Conservation (phyloP, 2,888 invertebrate genomes). For the Cerastis rubricosa region DNA sequence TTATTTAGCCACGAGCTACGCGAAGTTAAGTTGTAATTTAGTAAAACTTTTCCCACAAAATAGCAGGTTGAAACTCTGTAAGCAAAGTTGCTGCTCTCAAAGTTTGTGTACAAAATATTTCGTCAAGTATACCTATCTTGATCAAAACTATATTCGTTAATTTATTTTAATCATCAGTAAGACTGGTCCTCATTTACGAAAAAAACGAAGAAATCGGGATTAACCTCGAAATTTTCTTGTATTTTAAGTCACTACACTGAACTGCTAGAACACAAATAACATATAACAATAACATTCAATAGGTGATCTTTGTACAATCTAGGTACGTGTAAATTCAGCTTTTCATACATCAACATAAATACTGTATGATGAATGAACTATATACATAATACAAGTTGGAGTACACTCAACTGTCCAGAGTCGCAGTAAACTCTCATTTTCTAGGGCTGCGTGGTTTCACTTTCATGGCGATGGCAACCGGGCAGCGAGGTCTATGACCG, state of each 20-base stretch:
- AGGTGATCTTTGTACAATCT: not conserved
- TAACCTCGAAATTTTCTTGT: not conserved
- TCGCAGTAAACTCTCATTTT: slow-evolving; percentile 63
- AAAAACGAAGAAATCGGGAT: not conserved
- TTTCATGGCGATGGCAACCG: slow-evolving; percentile 56
- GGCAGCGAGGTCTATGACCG: slow-evolving; percentile 59
- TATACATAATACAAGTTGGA: not conserved
- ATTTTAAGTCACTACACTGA: not conserved
- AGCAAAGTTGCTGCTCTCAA: not conserved
- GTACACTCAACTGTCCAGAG: slow-evolving; percentile 16
- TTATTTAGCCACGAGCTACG: too few relatives aligned
- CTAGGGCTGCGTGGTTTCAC: slow-evolving; percentile 65
- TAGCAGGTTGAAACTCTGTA: not conserved
- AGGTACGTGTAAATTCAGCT: not conserved
- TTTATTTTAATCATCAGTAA: not conserved
- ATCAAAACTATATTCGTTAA: not conserved
- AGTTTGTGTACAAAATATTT: not conserved
- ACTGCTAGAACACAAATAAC: not conserved
- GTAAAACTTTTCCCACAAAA: not conserved
- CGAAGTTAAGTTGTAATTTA: not conserved
- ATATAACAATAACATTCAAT: not conserved
- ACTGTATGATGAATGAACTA: not conserved
- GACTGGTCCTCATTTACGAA: not conserved
- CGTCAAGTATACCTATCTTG: too few relatives aligned
- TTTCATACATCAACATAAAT: not conserved